phyloP scores from a whole-genome alignment of 2,888 invertebrate genomes.

The Capitulum mitella region DNA sequence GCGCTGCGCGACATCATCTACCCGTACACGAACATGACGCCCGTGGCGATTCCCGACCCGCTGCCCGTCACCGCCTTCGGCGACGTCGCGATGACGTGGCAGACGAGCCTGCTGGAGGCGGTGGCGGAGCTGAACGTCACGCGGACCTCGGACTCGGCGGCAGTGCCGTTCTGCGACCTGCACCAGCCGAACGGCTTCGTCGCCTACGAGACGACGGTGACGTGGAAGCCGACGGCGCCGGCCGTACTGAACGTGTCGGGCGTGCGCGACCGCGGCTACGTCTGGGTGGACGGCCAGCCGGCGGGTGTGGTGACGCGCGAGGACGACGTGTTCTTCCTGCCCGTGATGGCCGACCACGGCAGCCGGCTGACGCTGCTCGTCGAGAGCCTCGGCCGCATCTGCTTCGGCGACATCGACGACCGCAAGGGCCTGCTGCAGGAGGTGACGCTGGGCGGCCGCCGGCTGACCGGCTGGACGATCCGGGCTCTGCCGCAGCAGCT shows the following conservation, averaged over 20 bases:
- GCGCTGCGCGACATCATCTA: conserved; percentile 36
- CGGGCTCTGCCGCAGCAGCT: conserved; percentile 41
- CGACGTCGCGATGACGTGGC: conserved; percentile 6
- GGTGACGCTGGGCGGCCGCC: conserved; percentile 31
- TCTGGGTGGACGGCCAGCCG: conserved; percentile 54
- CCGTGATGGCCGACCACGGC: conserved; percentile 42
- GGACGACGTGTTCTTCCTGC: conserved; percentile 37
- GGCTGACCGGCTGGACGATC: conserved; percentile 40
- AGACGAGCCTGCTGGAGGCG: conserved; percentile 8
- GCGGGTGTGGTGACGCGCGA: conserved; percentile 39
- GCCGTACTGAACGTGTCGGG: conserved; percentile 49
- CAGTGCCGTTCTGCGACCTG: conserved; percentile 19
- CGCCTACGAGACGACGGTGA: background rate
- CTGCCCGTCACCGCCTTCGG: conserved; percentile 39
- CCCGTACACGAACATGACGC: conserved; percentile 15
- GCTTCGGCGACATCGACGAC: conserved; percentile 41
- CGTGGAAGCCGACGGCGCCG: conserved; percentile 39
- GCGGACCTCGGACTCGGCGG: background rate
- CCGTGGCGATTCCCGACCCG: background rate
- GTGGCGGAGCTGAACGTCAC: conserved; percentile 20
- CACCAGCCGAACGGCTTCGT: conserved; percentile 6
- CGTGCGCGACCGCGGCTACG: conserved; percentile 60
- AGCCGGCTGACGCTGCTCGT: too few species aligned
- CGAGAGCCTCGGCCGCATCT: conserved; percentile 41
- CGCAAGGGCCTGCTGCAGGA: conserved; percentile 28